Evolutionary conservation across 2,797 vertebrate genomes (phyloP).

Genomic region (Sparidentex hasta): DNA sequence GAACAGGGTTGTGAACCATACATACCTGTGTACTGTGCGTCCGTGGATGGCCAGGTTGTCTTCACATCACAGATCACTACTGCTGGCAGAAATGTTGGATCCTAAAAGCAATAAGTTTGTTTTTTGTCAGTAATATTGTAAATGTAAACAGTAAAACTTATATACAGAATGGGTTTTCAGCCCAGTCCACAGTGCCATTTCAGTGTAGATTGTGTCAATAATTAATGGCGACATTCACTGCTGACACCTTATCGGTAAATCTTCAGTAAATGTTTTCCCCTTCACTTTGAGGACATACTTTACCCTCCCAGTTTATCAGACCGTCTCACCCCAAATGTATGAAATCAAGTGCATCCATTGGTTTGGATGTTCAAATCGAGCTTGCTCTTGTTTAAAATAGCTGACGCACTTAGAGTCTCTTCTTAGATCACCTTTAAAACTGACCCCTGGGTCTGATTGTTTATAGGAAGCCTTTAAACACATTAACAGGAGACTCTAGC

Average conservation of each 20-base stretch:
- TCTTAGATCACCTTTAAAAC: constrained; percentile 32
- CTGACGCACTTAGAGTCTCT: constrained; percentile 19
- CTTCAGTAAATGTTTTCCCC: neutral
- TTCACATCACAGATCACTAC: too few relatives aligned
- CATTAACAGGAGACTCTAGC: constrained; percentile 37
- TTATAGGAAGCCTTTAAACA: constrained; percentile 57
- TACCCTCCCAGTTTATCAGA: neutral
- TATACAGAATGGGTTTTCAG: neutral
- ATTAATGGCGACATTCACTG: neutral
- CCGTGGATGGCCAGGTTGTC: too few relatives aligned
- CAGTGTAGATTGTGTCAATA: neutral
- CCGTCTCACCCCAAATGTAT: neutral
- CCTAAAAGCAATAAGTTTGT: neutral
- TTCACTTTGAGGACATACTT: too few relatives aligned
- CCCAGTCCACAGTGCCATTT: neutral
- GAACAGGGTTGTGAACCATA: too few relatives aligned
- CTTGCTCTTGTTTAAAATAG: constrained; percentile 4
- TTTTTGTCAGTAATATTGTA: neutral
- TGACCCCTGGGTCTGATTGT: constrained; percentile 35
- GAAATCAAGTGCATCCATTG: neutral
- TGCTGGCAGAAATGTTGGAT: neutral
- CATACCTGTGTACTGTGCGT: too few relatives aligned
- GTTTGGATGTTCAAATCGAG: neutral
- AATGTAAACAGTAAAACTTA: neutral
- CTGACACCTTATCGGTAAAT: neutral